phyloP scores from a whole-genome alignment of 2,797 vertebrate species.

The Enteromius unitaeniatus region DNA sequence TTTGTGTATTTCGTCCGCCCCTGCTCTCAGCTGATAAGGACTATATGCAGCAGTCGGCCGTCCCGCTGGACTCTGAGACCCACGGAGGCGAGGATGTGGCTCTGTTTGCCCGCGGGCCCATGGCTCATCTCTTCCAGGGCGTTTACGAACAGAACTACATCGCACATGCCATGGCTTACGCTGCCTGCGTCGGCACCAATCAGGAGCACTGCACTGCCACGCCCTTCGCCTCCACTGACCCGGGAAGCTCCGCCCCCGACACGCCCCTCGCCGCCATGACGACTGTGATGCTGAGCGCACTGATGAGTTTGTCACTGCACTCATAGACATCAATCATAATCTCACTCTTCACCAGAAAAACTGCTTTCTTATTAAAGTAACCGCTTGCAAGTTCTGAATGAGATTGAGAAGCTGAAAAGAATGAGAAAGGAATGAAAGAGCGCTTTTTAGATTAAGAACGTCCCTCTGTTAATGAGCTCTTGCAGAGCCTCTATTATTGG shows the following conservation, averaged over 20 bases:
- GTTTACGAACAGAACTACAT: slow-evolving; percentile 83
- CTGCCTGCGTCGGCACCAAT: slow-evolving; percentile 77
- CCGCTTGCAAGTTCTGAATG: background rate
- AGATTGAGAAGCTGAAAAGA: no score
- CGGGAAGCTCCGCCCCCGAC: background rate
- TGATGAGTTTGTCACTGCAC: slow-evolving; percentile 52
- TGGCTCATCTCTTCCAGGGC: slow-evolving; percentile 83
- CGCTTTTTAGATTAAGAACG: no score
- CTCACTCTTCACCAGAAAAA: background rate
- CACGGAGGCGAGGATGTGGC: slow-evolving; percentile 84
- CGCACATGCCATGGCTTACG: slow-evolving; percentile 80
- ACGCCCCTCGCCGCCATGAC: background rate
- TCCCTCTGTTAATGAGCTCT: no score
- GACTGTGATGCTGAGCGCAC: slow-evolving; percentile 51
- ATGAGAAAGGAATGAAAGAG: background rate
- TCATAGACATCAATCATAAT: background rate
- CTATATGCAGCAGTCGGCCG: slow-evolving; percentile 76
- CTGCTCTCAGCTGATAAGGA: slow-evolving; percentile 56
- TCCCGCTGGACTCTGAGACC: slow-evolving; percentile 71
- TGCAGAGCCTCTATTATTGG: no score
- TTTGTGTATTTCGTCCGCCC: no score
- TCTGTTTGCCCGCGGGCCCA: slow-evolving; percentile 79
- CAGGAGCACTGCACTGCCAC: slow-evolving; percentile 70
- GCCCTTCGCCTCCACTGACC: background rate
- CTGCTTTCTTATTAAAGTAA: background rate